phyloP scores from a whole-genome alignment of 2,113 vertebrate genomes.

The Galbula dea region DNA sequence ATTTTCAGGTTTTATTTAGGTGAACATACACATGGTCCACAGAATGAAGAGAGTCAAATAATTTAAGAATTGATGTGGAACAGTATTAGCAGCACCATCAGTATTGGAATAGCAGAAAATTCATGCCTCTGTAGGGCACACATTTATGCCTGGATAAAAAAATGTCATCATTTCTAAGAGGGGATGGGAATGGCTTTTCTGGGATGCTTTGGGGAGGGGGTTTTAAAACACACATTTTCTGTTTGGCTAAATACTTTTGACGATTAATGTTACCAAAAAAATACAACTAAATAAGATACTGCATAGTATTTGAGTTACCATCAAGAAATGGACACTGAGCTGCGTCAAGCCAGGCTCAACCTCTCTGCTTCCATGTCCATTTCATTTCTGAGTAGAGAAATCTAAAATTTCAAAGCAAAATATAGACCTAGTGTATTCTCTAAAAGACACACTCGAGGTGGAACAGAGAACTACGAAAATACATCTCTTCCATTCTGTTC shows the following conservation, averaged over 20 bases:
- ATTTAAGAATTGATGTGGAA: slow-evolving; percentile 72
- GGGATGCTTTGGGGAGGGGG: neutral
- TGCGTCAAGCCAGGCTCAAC: slow-evolving; percentile 55
- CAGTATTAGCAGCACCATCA: slow-evolving; percentile 71
- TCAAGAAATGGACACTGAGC: slow-evolving; percentile 49
- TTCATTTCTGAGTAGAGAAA: slow-evolving; percentile 74
- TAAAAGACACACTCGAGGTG: slow-evolving; percentile 72
- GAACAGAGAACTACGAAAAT: slow-evolving; percentile 79
- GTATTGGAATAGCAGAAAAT: slow-evolving; percentile 68
- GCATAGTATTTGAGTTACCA: slow-evolving; percentile 75
- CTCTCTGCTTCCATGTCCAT: slow-evolving; percentile 64
- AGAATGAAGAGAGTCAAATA: slow-evolving; percentile 75
- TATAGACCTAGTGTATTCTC: slow-evolving; percentile 75
- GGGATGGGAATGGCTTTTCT: slow-evolving; percentile 26
- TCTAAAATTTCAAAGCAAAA: slow-evolving; percentile 75
- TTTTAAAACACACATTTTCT: neutral
- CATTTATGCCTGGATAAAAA: neutral
- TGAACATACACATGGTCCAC: slow-evolving; percentile 70
- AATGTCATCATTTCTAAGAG: neutral
- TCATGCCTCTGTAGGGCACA: slow-evolving; percentile 35
- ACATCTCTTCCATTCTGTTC: slow-evolving; percentile 76
- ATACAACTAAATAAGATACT: slow-evolving; percentile 69
- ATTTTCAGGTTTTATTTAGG: slow-evolving; percentile 75
- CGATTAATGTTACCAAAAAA: slow-evolving; percentile 56
- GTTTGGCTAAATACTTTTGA: slow-evolving; percentile 49